Percentiles rank a stretch among this genome's conserved stretches.
These are phyloP conservation scores for Hirtodrosophila confusa DNA, from an alignment of 2,888 invertebrate species.

Conservation along the genomic window DNA sequence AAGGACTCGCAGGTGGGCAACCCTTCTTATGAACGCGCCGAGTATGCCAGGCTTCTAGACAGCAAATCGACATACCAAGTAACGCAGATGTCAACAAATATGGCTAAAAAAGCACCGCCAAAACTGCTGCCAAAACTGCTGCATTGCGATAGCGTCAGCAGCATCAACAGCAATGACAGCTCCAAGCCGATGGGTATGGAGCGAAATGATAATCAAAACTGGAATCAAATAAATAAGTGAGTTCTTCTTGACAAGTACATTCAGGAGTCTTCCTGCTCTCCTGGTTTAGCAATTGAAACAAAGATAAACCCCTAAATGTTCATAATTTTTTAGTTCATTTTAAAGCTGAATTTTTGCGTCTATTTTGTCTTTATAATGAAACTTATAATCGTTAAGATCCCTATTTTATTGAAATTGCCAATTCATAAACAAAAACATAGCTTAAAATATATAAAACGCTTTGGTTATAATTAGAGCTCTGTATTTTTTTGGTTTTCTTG, in stretches of 20 bases:
- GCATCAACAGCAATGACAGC: background rate
- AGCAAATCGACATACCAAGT: slow-evolving; percentile 1
- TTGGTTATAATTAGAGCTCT: too few species aligned
- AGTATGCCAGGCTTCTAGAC: slow-evolving; percentile 44
- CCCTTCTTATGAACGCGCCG: slow-evolving; percentile 1
- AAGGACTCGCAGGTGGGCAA: background rate
- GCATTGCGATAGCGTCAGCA: slow-evolving; percentile 10
- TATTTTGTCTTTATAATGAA: too few species aligned
- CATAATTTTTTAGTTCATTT: too few species aligned
- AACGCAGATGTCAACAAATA: background rate
- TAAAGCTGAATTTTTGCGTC: too few species aligned
- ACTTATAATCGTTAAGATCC: too few species aligned
- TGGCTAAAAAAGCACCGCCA: slow-evolving; percentile 14
- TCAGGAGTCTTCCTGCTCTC: too few species aligned
- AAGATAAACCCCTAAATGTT: too few species aligned
- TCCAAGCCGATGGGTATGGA: background rate
- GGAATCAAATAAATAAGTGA: background rate
- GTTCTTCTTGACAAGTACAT: slow-evolving; percentile 1
- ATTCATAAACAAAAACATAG: too few species aligned
- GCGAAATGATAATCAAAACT: background rate
- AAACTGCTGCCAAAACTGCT: background rate
- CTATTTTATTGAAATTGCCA: too few species aligned
- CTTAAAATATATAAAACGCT: too few species aligned
- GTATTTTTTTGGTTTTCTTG: too few species aligned
- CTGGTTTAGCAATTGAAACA: too few species aligned